These are phyloP conservation scores for Sminthopsis crassicaudata DNA, from an alignment of 2,113 vertebrate genomes.

Conservation along the genomic window DNA sequence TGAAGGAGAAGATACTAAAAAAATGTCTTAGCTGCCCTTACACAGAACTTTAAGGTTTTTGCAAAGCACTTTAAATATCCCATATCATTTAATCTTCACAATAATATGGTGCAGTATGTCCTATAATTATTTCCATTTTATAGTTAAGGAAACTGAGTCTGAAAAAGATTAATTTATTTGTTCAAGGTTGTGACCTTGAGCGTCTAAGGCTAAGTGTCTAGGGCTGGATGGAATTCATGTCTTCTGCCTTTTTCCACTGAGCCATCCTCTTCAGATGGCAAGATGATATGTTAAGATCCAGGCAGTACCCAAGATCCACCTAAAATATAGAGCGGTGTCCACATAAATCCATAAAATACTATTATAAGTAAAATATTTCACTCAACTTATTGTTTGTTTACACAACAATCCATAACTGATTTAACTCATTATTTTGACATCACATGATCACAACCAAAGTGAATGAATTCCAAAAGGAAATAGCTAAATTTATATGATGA, in stretches of 20 bases:
- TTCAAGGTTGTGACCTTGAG: too few species aligned
- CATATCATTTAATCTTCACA: background rate
- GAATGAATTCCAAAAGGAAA: background rate
- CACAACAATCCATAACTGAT: background rate
- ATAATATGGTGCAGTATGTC: background rate
- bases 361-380: background rate
- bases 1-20: background rate
- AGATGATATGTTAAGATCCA: background rate
- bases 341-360: background rate
- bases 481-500: background rate
- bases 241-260: background rate
- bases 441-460: background rate
- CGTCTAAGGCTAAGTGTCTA: background rate
- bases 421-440: background rate
- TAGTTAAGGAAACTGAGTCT: background rate
- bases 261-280: background rate
- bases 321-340: background rate
- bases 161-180: background rate
- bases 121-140: background rate
- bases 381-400: background rate
- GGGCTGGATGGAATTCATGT: background rate
- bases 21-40: background rate
- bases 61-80: background rate
- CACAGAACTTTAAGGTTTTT: background rate
- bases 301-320: background rate